A percentile compares a stretch with the other conserved stretches of the same genome.
Evolutionary conservation across 2,797 vertebrate species (phyloP).

Genomic region (Tapirus indicus): DNA sequence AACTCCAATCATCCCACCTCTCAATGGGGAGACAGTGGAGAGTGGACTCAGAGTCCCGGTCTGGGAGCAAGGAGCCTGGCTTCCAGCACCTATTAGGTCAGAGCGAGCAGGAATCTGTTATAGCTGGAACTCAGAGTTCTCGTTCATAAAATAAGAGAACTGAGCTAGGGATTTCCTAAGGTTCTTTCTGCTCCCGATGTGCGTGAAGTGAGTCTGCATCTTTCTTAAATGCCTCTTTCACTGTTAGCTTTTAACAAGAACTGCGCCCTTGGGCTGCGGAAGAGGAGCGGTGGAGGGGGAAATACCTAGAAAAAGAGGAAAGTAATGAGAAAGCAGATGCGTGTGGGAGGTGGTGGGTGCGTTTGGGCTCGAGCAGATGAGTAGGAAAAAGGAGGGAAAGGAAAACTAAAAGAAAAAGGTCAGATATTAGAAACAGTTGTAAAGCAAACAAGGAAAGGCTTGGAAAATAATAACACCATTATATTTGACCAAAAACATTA

Average conservation of each 20-base stretch:
- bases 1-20: neutral
- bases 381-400: neutral
- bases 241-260: neutral
- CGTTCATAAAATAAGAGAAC: neutral
- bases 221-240: neutral
- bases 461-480: neutral
- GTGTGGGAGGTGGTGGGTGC: neutral
- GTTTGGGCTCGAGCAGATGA: neutral
- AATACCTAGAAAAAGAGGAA: neutral
- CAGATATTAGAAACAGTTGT: neutral
- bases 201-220: neutral
- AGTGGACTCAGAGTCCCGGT: neutral
- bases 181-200: neutral
- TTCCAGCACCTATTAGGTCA: neutral
- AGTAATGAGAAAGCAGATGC: neutral
- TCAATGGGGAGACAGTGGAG: neutral
- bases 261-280: neutral
- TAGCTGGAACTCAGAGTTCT: neutral
- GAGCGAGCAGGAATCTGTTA: neutral
- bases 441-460: neutral
- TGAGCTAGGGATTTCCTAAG: neutral
- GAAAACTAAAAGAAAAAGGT: neutral
- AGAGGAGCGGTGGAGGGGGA: neutral
- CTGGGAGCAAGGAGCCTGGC: neutral
- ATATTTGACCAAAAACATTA: neutral